Conservation (phyloP, 2,888 invertebrate genomes). For the Spisula solida region DNA sequence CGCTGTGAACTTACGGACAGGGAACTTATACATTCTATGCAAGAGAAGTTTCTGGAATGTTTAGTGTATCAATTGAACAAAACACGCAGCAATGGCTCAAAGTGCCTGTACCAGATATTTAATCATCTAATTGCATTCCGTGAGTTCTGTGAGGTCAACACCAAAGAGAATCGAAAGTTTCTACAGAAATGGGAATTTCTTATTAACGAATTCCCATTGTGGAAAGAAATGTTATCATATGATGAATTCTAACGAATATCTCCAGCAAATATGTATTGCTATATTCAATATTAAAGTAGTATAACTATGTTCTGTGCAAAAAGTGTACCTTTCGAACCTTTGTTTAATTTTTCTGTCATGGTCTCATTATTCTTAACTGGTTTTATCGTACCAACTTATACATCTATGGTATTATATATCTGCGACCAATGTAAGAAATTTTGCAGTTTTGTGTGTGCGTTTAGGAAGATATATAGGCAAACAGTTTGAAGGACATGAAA, state of each 20-base stretch:
- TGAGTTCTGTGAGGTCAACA: conserved; percentile 52
- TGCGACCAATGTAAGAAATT: too few species aligned
- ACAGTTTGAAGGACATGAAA: too few species aligned
- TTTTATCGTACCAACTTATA: too few species aligned
- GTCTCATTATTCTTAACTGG: too few species aligned
- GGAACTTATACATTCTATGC: conserved; percentile 70
- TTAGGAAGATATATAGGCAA: too few species aligned
- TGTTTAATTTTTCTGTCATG: too few species aligned
- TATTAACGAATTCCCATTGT: conserved; percentile 68
- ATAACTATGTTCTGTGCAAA: too few species aligned
- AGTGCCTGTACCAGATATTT: conserved; percentile 55
- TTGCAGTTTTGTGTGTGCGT: too few species aligned
- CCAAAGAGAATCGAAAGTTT: conserved; percentile 54
- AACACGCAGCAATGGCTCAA: conserved; percentile 24
- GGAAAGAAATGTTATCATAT: conserved; percentile 70
- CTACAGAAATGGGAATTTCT: conserved; percentile 64
- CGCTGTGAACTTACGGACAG: conserved; percentile 72
- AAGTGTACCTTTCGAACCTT: too few species aligned
- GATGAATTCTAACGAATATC: conserved; percentile 49
- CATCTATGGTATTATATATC: too few species aligned
- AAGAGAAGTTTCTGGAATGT: conserved; percentile 76
- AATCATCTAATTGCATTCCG: conserved; percentile 56
- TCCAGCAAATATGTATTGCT: too few species aligned
- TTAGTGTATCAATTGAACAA: conserved; percentile 68
- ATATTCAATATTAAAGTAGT: too few species aligned